Percentiles rank a stretch among this genome's conserved stretches.
Conservation (phyloP, 1,140 invertebrate genomes). For the Drosophila kepulauana region DNA sequence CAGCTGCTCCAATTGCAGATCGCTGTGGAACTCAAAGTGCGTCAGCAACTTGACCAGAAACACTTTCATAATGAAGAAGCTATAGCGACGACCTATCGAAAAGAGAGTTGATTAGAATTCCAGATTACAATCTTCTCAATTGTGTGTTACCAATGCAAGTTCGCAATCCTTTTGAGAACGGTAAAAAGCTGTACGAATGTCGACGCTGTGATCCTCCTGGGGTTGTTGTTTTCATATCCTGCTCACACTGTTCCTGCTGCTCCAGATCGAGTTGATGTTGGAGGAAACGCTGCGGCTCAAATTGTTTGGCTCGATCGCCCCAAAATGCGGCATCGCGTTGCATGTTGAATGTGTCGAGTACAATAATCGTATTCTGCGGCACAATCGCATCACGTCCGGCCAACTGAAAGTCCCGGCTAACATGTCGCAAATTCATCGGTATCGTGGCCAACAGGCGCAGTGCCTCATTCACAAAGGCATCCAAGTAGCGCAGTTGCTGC, state of each 20-base stretch:
- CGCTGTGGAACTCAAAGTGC: conserved; percentile 67
- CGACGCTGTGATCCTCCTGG: conserved; percentile 49
- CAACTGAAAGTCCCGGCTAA: conserved; percentile 71
- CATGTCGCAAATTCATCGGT: conserved; percentile 79
- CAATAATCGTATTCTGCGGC: conserved; percentile 74
- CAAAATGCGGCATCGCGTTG: conserved; percentile 73
- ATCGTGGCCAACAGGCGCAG: conserved; percentile 76
- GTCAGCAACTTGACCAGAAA: conserved; percentile 73
- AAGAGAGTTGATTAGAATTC: not conserved
- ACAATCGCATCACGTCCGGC: conserved; percentile 56
- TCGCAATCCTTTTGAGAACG: conserved; percentile 90
- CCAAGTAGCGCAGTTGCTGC: conserved; percentile 72
- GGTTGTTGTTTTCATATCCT: not conserved
- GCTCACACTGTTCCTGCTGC: conserved; percentile 6
- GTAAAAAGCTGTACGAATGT: conserved; percentile 90
- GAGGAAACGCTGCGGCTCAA: conserved; percentile 92
- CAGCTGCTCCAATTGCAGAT: conserved; percentile 59
- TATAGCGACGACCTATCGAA: conserved; percentile 68
- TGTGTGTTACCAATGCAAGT: conserved; percentile 87
- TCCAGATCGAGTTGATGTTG: conserved; percentile 22
- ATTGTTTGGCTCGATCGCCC: conserved; percentile 88
- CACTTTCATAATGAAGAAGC: conserved; percentile 75
- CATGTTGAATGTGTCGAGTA: conserved; percentile 79
- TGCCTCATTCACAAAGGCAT: conserved; percentile 75
- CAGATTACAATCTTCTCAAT: too few species aligned